Base-by-base conservation (phyloP, 2,797 vertebrate genomes). In the Delichon dasypus region DNA sequence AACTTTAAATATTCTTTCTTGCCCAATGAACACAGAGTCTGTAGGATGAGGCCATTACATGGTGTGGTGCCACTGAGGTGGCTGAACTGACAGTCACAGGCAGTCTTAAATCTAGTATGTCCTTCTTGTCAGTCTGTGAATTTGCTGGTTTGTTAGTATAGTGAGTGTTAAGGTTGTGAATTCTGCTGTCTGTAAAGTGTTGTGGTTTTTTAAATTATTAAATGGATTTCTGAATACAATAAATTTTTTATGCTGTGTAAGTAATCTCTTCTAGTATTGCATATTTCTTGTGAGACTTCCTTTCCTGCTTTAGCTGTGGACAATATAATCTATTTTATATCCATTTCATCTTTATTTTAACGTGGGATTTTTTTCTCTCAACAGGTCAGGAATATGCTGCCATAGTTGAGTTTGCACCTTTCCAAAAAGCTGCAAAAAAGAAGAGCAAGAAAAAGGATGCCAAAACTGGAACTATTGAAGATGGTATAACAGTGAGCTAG, bases 351-450 rank as follows among this genome's bases (percentile, higher is more conserved):
- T 91, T 67, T 61, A 9, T 94, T 85, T 94, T 74, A 80, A 83
- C 29, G 5, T 30, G 36, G 36, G 36, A 10, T 68, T 55, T 74
- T 85, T 34, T 38, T 1, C 14, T 84, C 58, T 71, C 50, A 93
- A 98, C 97, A 99, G 99, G 99, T 94, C 99, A 99, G 93, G 99
- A 99, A 97, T 99, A 99, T 95, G 98, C 99, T 93, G 99, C 99
- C 50, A 96, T 99, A 76, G 99, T 99, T 92, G 99, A 99, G 97
- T 99, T 99, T 98, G 99, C 99, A 73, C 99, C 99, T 88, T 99
- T 99, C 98, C 99, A 99, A 97, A 99, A 99, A 98, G 98, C 98
- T 94, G 98, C 99, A 94, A 99, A 99, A 97, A 99, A 99, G 98
- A 99, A 98, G 97, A 99, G 61, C 90, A 99, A 99, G 98, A 99